A percentile compares a stretch with the other conserved stretches of the same genome.
phyloP scores from a whole-genome alignment of 1,140 invertebrate species.

The Drosophila melanica region DNA sequence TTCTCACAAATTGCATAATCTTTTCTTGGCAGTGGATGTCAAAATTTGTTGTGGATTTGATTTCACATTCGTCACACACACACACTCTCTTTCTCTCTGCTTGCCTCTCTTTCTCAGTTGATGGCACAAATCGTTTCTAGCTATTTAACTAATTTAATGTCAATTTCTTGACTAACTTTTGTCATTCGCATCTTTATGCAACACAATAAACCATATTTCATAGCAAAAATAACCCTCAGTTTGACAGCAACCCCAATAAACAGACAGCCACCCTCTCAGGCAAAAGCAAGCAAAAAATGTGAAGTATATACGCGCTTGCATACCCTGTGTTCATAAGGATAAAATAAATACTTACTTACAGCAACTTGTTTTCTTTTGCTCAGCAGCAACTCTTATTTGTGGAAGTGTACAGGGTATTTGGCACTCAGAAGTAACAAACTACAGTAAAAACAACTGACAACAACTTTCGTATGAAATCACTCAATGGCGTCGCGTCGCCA shows the following conservation, averaged over 20 bases:
- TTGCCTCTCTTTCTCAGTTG: conserved; percentile 31
- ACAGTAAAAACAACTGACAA: conserved; percentile 31
- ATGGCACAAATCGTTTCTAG: conserved; percentile 35
- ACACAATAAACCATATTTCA: conserved; percentile 74
- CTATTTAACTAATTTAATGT: conserved; percentile 63
- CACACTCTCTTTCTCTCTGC: conserved; percentile 1
- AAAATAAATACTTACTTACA: background rate
- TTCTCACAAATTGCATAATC: conserved; percentile 45
- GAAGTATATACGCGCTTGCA: background rate
- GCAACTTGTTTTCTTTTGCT: background rate
- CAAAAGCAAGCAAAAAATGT: background rate
- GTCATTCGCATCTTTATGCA: conserved; percentile 60
- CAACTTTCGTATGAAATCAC: conserved; percentile 58
- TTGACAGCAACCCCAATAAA: conserved; percentile 41
- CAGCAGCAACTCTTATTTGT: no score
- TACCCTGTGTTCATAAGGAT: conserved; percentile 20
- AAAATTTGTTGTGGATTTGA: conserved; percentile 44
- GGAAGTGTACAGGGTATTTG: conserved; percentile 36
- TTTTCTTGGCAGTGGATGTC: conserved; percentile 8
- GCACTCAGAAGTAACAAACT: conserved; percentile 26
- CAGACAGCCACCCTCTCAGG: conserved; percentile 38
- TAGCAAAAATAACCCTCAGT: conserved; percentile 64
- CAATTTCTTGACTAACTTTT: conserved; percentile 62
- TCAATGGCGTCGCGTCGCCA: conserved; percentile 67
- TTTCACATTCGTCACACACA: background rate